Evolutionary conservation across 92 coral and sea anemone genomes (phyloP).

Genomic region (Porites rus): DNA sequence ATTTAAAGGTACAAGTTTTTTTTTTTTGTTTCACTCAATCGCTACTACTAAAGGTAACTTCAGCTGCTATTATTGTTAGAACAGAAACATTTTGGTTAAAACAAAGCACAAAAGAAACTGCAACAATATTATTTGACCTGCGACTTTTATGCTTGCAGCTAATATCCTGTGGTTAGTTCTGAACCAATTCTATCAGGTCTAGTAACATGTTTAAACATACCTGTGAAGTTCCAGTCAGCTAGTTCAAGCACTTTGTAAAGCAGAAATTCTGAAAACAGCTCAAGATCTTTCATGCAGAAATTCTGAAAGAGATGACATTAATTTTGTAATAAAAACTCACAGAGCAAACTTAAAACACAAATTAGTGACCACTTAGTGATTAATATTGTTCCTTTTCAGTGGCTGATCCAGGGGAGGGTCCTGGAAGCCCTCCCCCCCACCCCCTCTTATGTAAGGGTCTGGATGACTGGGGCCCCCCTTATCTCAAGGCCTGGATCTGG

Average conservation of each 20-base stretch:
- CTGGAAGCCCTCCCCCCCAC: too few species aligned
- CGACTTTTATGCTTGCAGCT: not conserved
- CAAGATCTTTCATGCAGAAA: conserved; percentile 88
- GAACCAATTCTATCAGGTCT: not conserved
- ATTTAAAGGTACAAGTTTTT: too few species aligned
- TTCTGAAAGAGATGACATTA: conserved; percentile 64
- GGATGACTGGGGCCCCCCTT: too few species aligned
- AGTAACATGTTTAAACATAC: conserved; percentile 25
- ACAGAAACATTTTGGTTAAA: too few species aligned
- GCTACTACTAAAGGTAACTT: not conserved
- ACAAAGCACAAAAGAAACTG: too few species aligned
- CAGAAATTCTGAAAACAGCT: conserved; percentile 83
- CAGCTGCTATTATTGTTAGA: not conserved
- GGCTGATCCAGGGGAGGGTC: too few species aligned
- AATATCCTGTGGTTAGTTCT: not conserved
- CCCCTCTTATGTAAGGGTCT: too few species aligned
- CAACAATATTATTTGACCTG: too few species aligned
- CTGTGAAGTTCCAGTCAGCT: conserved; percentile 82
- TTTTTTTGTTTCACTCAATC: not conserved
- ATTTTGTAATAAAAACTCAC: not conserved
- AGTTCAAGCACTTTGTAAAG: conserved; percentile 86
- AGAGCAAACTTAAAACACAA: not conserved
- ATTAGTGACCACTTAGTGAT: not conserved
- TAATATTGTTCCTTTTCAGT: too few species aligned
- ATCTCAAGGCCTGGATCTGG: too few species aligned